phyloP scores from a whole-genome alignment of 2,113 vertebrate species.

The Bagarius yarrelli region DNA sequence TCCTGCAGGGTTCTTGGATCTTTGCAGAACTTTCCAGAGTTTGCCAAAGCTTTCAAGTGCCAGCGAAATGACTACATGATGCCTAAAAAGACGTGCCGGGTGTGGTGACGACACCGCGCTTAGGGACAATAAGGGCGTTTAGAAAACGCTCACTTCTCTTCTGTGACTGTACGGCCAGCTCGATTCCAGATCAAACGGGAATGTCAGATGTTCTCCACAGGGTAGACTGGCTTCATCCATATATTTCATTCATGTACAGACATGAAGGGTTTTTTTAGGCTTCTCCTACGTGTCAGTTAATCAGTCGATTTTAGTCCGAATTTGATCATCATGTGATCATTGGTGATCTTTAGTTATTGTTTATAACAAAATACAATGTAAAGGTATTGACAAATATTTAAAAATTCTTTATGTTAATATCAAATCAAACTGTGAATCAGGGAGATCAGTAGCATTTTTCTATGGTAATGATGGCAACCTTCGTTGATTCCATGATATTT shows the following conservation, averaged over 20 bases:
- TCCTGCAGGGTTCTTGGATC: constrained; percentile 85
- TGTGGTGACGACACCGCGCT: constrained; percentile 79
- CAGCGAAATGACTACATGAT: constrained; percentile 79
- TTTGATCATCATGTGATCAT: constrained; percentile 31
- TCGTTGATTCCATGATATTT: constrained; percentile 2
- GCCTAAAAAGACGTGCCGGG: constrained; percentile 80
- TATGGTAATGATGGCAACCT: constrained; percentile 26
- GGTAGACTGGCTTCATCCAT: constrained; percentile 58
- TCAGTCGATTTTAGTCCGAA: constrained; percentile 31
- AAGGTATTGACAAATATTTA: constrained; percentile 21
- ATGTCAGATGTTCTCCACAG: constrained; percentile 47
- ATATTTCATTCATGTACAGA: constrained; percentile 58
- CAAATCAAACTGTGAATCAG: constrained; percentile 47
- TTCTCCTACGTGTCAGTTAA: constrained; percentile 21
- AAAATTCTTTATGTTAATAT: constrained; percentile 29
- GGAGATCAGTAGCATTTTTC: constrained; percentile 47
- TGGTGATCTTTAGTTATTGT: constrained; percentile 31
- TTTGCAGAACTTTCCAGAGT: constrained; percentile 89
- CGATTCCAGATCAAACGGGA: constrained; percentile 38
- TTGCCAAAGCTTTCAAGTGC: constrained; percentile 88
- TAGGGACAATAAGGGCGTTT: constrained; percentile 19
- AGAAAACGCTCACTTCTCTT: constrained; percentile 35
- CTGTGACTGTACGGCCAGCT: constrained; percentile 56
- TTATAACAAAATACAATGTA: constrained; percentile 27
- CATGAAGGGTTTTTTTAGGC: constrained; percentile 48